Conservation (phyloP, 2,888 invertebrate genomes). For the Dicyrtoma fusca region DNA sequence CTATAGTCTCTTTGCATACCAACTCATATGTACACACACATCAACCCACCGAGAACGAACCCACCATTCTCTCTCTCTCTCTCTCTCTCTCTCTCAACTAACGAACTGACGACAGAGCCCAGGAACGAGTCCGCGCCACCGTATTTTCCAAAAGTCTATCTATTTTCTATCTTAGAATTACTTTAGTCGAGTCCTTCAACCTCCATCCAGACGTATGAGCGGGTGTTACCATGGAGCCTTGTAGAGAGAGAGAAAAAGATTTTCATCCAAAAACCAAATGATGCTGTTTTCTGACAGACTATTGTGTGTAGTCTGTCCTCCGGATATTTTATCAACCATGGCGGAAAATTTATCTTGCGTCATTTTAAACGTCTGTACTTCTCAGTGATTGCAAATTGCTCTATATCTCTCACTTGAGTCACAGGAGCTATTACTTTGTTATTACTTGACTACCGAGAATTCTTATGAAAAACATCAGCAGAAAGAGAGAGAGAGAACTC, state of each 20-base stretch:
- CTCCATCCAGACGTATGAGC: background rate
- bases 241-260: constrained; percentile 12
- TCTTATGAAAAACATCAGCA: too few species aligned
- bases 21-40: background rate
- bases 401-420: background rate
- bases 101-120: background rate
- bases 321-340: constrained; percentile 29
- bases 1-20: too few species aligned
- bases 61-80: too few species aligned
- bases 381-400: constrained; percentile 26
- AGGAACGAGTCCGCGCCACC: background rate
- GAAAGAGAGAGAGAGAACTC: too few species aligned
- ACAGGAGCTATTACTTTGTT: too few species aligned
- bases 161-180: constrained; percentile 9
- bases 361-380: constrained; percentile 22
- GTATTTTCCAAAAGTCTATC: constrained; percentile 18
- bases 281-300: constrained; percentile 29
- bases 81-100: too few species aligned
- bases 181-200: background rate
- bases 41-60: background rate
- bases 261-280: constrained; percentile 26
- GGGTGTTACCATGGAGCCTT: too few species aligned
- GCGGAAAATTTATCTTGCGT: constrained; percentile 21
- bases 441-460: too few species aligned
- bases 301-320: constrained; percentile 24